Percentiles rank a stretch among this genome's conserved stretches.
Evolutionary conservation across 1,140 invertebrate genomes (phyloP).

Genomic region (Lordiphosa collinella): DNA sequence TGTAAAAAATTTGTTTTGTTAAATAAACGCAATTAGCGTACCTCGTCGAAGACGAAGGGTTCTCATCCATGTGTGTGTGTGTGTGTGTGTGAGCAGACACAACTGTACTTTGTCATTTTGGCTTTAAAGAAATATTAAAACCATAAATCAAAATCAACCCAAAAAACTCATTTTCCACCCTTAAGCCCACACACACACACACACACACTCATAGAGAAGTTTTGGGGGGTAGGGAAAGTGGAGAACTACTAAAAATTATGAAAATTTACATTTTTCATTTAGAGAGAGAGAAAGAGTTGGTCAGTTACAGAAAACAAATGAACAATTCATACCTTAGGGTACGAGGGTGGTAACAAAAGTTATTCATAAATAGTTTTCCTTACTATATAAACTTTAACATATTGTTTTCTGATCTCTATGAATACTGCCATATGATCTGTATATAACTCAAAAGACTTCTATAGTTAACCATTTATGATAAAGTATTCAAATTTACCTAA

Average conservation of each 20-base stretch:
- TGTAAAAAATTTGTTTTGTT: slow-evolving; percentile 69
- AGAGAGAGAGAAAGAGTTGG: slow-evolving; percentile 4
- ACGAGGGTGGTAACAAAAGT: too few relatives aligned
- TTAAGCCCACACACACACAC: slow-evolving; percentile 10
- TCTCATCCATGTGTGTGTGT: slow-evolving; percentile 7
- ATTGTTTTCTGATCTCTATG: too few relatives aligned
- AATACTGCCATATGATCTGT: too few relatives aligned
- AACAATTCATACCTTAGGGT: slow-evolving; percentile 26
- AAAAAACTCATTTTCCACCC: slow-evolving; percentile 50
- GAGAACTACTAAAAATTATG: slow-evolving; percentile 48
- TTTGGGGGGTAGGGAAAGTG: neutral
- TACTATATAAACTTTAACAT: too few relatives aligned
- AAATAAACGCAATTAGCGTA: slow-evolving; percentile 73
- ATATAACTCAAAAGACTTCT: too few relatives aligned
- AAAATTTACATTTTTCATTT: slow-evolving; percentile 67
- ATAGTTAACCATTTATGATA: too few relatives aligned
- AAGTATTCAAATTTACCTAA: too few relatives aligned
- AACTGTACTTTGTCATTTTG: slow-evolving; percentile 52
- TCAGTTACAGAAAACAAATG: slow-evolving; percentile 60
- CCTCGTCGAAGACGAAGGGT: slow-evolving; percentile 21
- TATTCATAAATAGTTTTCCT: too few relatives aligned
- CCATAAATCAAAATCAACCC: slow-evolving; percentile 56
- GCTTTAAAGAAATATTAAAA: slow-evolving; percentile 71
- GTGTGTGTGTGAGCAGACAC: neutral
- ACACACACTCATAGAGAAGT: slow-evolving; percentile 16